Evolutionary conservation across 2,113 vertebrate species (phyloP).

Genomic region (Conger conger): DNA sequence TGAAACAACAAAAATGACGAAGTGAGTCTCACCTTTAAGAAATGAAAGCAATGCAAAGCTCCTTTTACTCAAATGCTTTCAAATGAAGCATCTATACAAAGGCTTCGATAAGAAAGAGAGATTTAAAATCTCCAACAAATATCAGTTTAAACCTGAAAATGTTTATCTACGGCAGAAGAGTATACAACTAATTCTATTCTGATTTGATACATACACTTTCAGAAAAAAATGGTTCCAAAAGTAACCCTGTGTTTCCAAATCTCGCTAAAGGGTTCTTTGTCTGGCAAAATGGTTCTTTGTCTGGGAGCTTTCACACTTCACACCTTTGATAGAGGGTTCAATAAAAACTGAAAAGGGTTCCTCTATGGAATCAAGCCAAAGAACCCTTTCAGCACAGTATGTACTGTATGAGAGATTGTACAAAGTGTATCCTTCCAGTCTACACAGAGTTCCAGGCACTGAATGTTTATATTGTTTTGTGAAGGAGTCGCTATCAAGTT

Average conservation of each 20-base stretch:
- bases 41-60: slow-evolving; percentile 11
- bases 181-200: background rate
- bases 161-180: background rate
- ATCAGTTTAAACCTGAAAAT: background rate
- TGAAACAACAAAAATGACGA: background rate
- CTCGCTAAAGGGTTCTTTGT: no score
- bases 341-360: no score
- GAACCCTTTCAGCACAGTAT: no score
- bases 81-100: background rate
- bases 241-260: no score
- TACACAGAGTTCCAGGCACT: background rate
- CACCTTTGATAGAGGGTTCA: no score
- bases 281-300: no score
- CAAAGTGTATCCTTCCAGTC: background rate
- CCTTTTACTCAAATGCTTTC: slow-evolving; percentile 1
- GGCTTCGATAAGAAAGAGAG: background rate
- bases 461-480: background rate
- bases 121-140: background rate
- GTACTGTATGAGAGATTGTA: background rate
- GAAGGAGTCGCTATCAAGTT: background rate
- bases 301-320: no score
- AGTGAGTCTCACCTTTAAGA: background rate
- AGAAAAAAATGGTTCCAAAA: background rate
- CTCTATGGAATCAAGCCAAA: no score
- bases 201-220: background rate